Conservation (phyloP, 2,113 vertebrate genomes). For the Brienomyrus brachyistius region DNA sequence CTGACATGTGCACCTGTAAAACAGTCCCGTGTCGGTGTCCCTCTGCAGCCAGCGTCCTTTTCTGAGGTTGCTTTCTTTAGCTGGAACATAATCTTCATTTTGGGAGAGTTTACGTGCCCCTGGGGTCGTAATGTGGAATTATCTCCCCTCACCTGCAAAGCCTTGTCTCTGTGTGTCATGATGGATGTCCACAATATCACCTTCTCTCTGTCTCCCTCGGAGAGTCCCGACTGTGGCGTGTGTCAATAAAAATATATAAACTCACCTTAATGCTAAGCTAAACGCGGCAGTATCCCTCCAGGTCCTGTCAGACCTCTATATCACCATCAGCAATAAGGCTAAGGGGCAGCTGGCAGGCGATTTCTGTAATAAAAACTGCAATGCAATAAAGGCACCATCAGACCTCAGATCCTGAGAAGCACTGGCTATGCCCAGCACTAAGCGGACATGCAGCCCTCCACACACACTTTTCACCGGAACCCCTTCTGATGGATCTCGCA, state of each 20-base stretch:
- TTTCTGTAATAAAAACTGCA: background rate
- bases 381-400: background rate
- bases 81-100: background rate
- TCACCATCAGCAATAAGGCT: background rate
- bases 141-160: background rate
- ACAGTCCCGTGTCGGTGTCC: background rate
- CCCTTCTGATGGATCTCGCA: background rate
- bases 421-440: background rate
- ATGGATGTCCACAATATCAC: slow-evolving; percentile 11
- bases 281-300: background rate
- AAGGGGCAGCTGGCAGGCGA: background rate
- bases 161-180: background rate
- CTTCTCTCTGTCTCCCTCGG: background rate
- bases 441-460: background rate
- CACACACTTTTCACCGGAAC: background rate
- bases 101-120: background rate
- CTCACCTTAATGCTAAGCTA: background rate
- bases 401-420: background rate
- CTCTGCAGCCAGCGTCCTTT: background rate
- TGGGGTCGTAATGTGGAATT: slow-evolving; percentile 6
- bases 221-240: background rate
- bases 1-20: background rate
- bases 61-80: background rate
- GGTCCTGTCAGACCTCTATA: background rate
- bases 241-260: slow-evolving; percentile 17